A percentile compares a stretch with the other conserved stretches of the same genome.
phyloP scores from a whole-genome alignment of 2,797 vertebrate species.

The Neosilurus mollespiculum region DNA sequence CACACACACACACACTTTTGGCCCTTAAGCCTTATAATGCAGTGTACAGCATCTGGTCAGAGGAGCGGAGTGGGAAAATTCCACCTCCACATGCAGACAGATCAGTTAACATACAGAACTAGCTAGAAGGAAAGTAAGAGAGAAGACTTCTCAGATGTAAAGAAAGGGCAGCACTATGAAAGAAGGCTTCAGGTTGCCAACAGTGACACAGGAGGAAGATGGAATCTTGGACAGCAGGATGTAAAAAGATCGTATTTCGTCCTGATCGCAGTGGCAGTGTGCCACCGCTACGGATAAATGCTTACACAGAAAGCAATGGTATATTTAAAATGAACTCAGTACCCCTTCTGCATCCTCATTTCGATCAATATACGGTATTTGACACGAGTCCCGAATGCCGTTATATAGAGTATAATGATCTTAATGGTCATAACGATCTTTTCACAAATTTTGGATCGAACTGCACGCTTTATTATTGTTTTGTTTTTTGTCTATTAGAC shows the following conservation, averaged over 20 bases:
- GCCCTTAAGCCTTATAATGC: neutral
- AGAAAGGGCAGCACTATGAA: conserved; percentile 40
- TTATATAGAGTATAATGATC: neutral
- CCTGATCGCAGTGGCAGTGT: conserved; percentile 33
- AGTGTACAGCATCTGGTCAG: conserved; percentile 9
- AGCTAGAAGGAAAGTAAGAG: neutral
- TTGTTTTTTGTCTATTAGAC: neutral
- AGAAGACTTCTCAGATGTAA: conserved; percentile 15
- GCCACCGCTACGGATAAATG: conserved; percentile 59
- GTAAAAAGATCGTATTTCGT: conserved; percentile 53
- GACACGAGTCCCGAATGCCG: no score
- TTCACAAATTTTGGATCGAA: neutral
- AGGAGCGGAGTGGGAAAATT: conserved; percentile 7
- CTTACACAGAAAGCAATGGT: conserved; percentile 28
- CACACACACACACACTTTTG: neutral
- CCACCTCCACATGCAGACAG: conserved; percentile 15
- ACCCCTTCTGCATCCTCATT: neutral
- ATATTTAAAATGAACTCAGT: conserved; percentile 21
- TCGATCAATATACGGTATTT: no score
- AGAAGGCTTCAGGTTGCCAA: conserved; percentile 48
- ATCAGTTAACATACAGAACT: conserved; percentile 26
- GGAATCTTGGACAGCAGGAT: conserved; percentile 63
- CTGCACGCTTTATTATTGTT: neutral
- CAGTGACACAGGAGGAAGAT: conserved; percentile 64
- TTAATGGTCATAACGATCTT: neutral